A percentile compares a stretch with the other conserved stretches of the same genome.
These are phyloP conservation scores for Patella pellucida DNA, from an alignment of 2,888 invertebrate genomes.

Conservation along the genomic window DNA sequence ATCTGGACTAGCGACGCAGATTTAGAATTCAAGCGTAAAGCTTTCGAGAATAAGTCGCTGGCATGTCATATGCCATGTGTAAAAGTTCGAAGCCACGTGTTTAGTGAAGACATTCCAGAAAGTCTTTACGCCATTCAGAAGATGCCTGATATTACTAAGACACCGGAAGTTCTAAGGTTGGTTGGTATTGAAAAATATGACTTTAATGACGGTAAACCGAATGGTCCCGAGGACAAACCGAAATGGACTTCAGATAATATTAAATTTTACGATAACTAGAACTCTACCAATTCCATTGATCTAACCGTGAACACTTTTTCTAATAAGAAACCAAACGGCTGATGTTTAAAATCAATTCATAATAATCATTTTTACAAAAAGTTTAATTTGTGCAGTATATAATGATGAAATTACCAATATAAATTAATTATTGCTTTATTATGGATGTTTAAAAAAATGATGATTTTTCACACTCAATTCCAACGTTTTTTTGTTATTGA, in stretches of 20 bases:
- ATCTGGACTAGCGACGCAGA: background rate
- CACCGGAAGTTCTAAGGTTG: background rate
- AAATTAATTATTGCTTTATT: too few species aligned
- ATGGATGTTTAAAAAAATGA: too few species aligned
- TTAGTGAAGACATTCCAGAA: background rate
- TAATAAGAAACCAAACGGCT: too few species aligned
- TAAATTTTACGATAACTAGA: too few species aligned
- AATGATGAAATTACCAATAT: too few species aligned
- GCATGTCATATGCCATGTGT: slow-evolving; percentile 1
- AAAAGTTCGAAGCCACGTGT: background rate
- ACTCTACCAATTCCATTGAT: too few species aligned
- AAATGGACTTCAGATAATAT: background rate
- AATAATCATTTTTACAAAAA: too few species aligned
- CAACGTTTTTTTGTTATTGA: too few species aligned
- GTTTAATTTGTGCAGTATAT: too few species aligned
- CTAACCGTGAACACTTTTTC: too few species aligned
- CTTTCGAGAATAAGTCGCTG: background rate
- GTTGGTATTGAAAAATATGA: slow-evolving; percentile 1
- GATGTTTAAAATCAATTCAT: too few species aligned
- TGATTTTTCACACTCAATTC: too few species aligned
- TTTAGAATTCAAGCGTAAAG: background rate
- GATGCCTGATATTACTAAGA: background rate
- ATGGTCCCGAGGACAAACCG: background rate
- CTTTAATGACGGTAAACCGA: background rate
- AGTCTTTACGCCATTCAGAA: background rate